Conservation (phyloP, 2,113 vertebrate genomes). For the Xiphophorus couchianus region DNA sequence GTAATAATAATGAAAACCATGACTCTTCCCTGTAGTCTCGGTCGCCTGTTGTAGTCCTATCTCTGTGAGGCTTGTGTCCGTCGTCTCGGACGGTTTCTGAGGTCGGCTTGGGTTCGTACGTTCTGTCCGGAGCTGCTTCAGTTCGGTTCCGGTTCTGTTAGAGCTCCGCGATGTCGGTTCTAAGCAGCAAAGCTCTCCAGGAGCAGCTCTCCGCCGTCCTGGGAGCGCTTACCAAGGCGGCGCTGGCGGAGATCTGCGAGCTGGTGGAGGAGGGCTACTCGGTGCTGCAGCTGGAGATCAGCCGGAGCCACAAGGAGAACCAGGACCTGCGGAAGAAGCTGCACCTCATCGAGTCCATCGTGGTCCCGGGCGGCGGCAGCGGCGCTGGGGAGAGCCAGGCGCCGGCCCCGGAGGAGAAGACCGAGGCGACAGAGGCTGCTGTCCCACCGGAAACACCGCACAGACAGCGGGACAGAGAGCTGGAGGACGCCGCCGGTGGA, state of each 20-base stretch:
- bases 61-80: neutral
- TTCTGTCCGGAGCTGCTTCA: neutral
- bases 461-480: conserved; percentile 13
- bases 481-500: neutral
- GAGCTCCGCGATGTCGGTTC: conserved; percentile 21
- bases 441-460: neutral
- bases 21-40: neutral
- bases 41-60: neutral
- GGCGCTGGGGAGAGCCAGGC: neutral
- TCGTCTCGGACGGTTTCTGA: neutral
- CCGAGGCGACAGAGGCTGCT: neutral
- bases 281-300: conserved; percentile 64
- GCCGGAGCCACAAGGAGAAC: conserved; percentile 65
- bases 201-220: conserved; percentile 70
- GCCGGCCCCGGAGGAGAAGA: neutral
- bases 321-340: conserved; percentile 72
- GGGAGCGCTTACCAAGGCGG: conserved; percentile 68
- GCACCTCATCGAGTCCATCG: conserved; percentile 73
- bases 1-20: neutral
- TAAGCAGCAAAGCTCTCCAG: conserved; percentile 41
- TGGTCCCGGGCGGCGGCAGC: conserved; percentile 47
- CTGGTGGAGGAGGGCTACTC: conserved; percentile 68
- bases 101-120: neutral
- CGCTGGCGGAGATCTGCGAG: conserved; percentile 72
- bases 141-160: neutral